phyloP scores from a whole-genome alignment of 2,888 invertebrate genomes.

The Hedychridium roseum region DNA sequence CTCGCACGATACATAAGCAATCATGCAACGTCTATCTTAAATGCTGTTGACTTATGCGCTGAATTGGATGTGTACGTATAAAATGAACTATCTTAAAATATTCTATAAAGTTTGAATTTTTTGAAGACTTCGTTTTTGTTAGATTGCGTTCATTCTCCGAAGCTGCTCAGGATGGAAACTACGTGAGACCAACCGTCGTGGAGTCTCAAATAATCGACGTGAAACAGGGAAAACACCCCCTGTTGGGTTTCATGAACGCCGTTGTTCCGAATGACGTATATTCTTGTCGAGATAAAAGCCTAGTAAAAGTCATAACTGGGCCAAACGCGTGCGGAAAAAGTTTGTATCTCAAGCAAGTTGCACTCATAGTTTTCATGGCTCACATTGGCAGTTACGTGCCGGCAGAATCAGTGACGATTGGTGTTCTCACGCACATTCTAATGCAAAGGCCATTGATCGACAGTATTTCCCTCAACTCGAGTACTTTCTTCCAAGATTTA shows the following conservation, averaged over 20 bases:
- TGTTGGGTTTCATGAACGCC: slow-evolving; percentile 72
- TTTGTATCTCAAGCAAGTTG: slow-evolving; percentile 86
- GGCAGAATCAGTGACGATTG: slow-evolving; percentile 76
- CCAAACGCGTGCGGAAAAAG: slow-evolving; percentile 94
- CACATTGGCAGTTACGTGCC: slow-evolving; percentile 92
- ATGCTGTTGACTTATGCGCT: slow-evolving; percentile 70
- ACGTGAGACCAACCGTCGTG: slow-evolving; percentile 72
- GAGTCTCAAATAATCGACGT: slow-evolving; percentile 69
- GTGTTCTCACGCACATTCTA: slow-evolving; percentile 77
- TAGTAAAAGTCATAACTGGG: slow-evolving; percentile 83
- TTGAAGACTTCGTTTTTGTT: slow-evolving; percentile 28
- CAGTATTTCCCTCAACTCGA: slow-evolving; percentile 80
- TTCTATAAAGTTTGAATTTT: not conserved
- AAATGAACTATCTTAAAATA: not conserved
- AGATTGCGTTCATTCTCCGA: slow-evolving; percentile 75
- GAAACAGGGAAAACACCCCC: slow-evolving; percentile 77
- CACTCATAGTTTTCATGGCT: slow-evolving; percentile 82
- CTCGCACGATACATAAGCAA: slow-evolving; percentile 72
- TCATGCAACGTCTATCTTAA: slow-evolving; percentile 67
- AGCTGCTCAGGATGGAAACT: slow-evolving; percentile 73
- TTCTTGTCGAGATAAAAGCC: slow-evolving; percentile 68
- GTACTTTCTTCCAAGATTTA: slow-evolving; percentile 86
- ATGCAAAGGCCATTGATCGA: slow-evolving; percentile 80
- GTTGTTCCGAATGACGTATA: slow-evolving; percentile 80
- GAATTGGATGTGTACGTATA: slow-evolving; percentile 74